Percentiles rank a stretch among this genome's conserved stretches.
phyloP scores from a whole-genome alignment of 2,888 invertebrate species.

The Cyclophora punctaria region DNA sequence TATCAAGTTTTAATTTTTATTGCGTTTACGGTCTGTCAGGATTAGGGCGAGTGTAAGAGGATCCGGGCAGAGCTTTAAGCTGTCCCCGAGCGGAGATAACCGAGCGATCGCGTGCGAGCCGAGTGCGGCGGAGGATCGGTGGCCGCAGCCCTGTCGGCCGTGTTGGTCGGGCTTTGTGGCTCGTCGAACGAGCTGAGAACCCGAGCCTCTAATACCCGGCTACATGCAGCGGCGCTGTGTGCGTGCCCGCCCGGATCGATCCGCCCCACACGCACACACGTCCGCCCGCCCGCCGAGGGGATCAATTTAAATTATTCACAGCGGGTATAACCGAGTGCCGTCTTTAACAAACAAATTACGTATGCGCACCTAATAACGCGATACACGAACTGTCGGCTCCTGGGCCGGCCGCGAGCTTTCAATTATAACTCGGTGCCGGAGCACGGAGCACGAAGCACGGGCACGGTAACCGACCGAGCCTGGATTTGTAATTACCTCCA shows the following conservation, averaged over 20 bases:
- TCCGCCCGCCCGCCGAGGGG: conserved; percentile 36
- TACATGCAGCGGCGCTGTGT: conserved; percentile 38
- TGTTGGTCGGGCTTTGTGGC: conserved; percentile 53
- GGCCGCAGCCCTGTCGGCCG: conserved; percentile 48
- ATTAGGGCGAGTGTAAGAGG: conserved; percentile 11
- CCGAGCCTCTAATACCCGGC: conserved; percentile 52
- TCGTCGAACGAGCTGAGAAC: conserved; percentile 57
- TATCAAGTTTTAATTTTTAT: conserved; percentile 33
- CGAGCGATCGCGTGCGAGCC: conserved; percentile 3
- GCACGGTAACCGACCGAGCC: conserved; percentile 45
- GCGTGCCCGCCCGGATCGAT: conserved; percentile 24
- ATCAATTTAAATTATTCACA: conserved; percentile 75
- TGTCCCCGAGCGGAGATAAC: conserved; percentile 3
- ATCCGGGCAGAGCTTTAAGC: conserved; percentile 7
- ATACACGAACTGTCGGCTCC: conserved; percentile 56
- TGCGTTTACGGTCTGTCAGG: conserved; percentile 22
- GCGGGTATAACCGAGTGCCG: conserved; percentile 71
- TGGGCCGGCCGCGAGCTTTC: conserved; percentile 57
- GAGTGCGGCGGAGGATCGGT: conserved; percentile 22
- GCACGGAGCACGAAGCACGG: conserved; percentile 19
- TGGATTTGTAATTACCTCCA: conserved; percentile 56
- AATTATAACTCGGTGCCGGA: conserved; percentile 57
- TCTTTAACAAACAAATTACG: conserved; percentile 75
- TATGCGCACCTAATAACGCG: conserved; percentile 71
- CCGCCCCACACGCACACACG: conserved; percentile 31